Base-by-base conservation (phyloP, 2,888 invertebrate species). In the Platycnemis pennipes region DNA sequence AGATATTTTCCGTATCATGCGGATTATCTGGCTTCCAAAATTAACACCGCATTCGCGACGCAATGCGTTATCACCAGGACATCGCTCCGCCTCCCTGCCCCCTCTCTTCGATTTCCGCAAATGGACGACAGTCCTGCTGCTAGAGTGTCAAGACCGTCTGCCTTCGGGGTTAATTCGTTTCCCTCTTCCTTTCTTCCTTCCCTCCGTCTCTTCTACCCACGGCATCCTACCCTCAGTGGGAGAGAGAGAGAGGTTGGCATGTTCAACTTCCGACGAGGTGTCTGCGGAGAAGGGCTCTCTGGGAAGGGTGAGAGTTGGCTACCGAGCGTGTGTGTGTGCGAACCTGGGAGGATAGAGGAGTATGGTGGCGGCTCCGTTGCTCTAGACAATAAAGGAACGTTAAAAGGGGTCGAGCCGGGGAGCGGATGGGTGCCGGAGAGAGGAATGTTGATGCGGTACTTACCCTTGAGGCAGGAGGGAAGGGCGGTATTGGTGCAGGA, bases 361-460 rank as follows among this genome's bases (percentile, higher is more conserved):
- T n/a, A 53, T 53, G 63, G 63, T 2, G 63, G 63, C 13, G 77
- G 77, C 37, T 31, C 11, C 77, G 77, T 8, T 37, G 77, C 11
- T 37, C 77, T 37, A 77, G 77, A 37, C 77, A 77, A 37, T 77
- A 77, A 31, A 77, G 77, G 77, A 37, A 77, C 37, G 77, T 37
- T 77, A 37, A 37, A 77, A 37, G 77, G 77, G 37, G 37, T 37
- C 31, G 26, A 63, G 63, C 26, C 26, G 77, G 77, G 37, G 37
- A 2, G 11, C 4, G 37, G 31, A 31, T 16, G 77, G 77, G 77
- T 77, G 77, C 77, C 31, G 77, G 31, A 11, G 31, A 11, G 77
- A 77, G 77, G 77, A 77, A 77, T 77, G 77, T 77, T 77, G 77
- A 77, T 77, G 77, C 31, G 77, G 63, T 63, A 26, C 63, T 63